Conservation (phyloP, 2,888 invertebrate species). For the Panzeria rudis region DNA sequence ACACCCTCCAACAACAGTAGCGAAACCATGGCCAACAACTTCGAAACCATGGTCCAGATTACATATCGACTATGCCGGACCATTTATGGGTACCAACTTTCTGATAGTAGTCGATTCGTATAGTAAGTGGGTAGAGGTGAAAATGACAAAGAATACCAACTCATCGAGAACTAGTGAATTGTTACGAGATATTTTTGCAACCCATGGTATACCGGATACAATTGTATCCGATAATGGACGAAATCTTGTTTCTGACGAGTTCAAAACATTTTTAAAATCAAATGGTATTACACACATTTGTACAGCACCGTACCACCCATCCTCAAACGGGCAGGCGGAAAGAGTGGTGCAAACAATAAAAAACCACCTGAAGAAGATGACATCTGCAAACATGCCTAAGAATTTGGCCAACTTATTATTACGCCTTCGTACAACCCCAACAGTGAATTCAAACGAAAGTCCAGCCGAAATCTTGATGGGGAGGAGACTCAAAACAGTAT, state of each 20-base stretch:
- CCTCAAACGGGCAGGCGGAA: constrained; percentile 62
- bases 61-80: constrained; percentile 41
- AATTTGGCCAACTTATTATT: constrained; percentile 47
- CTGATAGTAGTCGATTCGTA: constrained; percentile 61
- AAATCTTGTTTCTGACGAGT: constrained; percentile 55
- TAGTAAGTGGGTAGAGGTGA: constrained; percentile 61
- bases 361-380: constrained; percentile 57
- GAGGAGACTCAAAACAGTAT: constrained; percentile 42
- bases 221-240: constrained; percentile 67
- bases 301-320: constrained; percentile 62
- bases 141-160: constrained; percentile 11
- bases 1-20: constrained; percentile 36
- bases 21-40: constrained; percentile 49
- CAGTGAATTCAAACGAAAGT: constrained; percentile 15
- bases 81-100: constrained; percentile 59
- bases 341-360: constrained; percentile 64
- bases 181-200: constrained; percentile 48
- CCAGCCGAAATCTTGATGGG: constrained; percentile 52
- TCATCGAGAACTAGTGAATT: constrained; percentile 17
- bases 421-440: constrained; percentile 29
- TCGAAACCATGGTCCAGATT: not conserved
- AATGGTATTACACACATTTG: constrained; percentile 57
- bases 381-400: constrained; percentile 7
- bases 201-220: constrained; percentile 39
- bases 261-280: constrained; percentile 36